A percentile compares a stretch with the other conserved stretches of the same genome.
Conservation (phyloP, 2,797 vertebrate genomes). For the Oreonectes daqikongensis region DNA sequence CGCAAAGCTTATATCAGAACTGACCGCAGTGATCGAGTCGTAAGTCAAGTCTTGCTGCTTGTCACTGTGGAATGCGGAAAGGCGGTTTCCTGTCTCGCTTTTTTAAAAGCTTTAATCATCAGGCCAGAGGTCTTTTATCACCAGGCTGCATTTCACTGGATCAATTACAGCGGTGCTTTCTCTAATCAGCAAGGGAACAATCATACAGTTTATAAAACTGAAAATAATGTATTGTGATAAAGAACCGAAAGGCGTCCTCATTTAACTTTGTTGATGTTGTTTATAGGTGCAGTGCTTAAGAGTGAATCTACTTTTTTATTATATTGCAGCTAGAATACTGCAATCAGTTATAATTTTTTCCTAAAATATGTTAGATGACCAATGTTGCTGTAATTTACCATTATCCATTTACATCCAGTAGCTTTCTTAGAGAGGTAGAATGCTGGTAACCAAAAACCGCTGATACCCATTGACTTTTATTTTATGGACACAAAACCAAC, state of each 20-base stretch:
- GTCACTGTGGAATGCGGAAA: conserved; percentile 76
- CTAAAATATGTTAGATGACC: too few species aligned
- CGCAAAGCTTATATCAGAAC: neutral
- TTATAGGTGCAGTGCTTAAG: neutral
- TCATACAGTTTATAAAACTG: conserved; percentile 57
- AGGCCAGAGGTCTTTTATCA: conserved; percentile 50
- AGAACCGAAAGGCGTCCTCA: conserved; percentile 61
- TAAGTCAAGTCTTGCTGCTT: conserved; percentile 36
- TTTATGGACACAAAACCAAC: too few species aligned
- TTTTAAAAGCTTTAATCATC: conserved; percentile 63
- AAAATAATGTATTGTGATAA: conserved; percentile 57
- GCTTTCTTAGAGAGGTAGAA: too few species aligned
- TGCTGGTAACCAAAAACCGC: too few species aligned
- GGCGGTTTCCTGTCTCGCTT: conserved; percentile 71
- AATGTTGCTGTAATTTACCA: too few species aligned
- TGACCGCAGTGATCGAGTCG: conserved; percentile 29
- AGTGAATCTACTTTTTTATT: neutral
- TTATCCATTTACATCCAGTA: neutral
- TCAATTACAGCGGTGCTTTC: conserved; percentile 58
- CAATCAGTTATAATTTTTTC: too few species aligned
- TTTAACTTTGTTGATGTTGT: conserved; percentile 8
- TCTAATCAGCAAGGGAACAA: conserved; percentile 74
- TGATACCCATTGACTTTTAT: too few species aligned
- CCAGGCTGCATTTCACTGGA: conserved; percentile 56
- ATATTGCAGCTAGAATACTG: too few species aligned